Evolutionary conservation across 2,113 vertebrate genomes (phyloP).

Genomic region (Agapornis roseicollis): DNA sequence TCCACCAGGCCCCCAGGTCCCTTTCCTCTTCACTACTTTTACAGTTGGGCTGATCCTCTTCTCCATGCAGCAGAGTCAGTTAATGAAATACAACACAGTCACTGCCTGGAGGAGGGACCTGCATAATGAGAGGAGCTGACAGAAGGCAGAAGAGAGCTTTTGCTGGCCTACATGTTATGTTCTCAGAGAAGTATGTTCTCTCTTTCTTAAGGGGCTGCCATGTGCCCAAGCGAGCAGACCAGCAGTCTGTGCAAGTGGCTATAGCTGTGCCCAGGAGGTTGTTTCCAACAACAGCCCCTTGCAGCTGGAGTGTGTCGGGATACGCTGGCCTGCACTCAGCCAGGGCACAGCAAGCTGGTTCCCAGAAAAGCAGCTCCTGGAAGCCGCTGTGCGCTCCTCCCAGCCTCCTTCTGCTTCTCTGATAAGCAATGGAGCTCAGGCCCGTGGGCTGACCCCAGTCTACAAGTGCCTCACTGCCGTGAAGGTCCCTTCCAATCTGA

Average conservation of each 20-base stretch:
- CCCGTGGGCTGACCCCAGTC: neutral
- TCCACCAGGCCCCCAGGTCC: too few species aligned
- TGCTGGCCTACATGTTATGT: neutral
- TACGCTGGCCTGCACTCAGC: neutral
- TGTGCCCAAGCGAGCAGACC: accelerated
- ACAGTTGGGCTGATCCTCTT: neutral
- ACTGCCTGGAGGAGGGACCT: neutral
- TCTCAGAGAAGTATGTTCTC: neutral
- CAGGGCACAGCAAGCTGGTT: neutral
- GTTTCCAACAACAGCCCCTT: neutral
- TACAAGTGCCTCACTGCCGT: neutral
- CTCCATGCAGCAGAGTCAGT: neutral
- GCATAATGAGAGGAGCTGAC: too few species aligned
- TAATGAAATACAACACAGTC: neutral
- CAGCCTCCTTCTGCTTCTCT: neutral
- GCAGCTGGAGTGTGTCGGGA: accelerated
- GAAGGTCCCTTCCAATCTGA: neutral
- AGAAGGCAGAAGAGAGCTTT: too few species aligned
- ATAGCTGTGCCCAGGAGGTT: neutral
- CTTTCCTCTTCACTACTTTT: too few species aligned
- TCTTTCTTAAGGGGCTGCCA: neutral
- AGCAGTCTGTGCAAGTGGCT: neutral
- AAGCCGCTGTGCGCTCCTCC: neutral
- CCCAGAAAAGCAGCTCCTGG: neutral
- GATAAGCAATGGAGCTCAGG: neutral